phyloP scores from a whole-genome alignment of 2,797 vertebrate genomes.

The Anguilla marmorata region DNA sequence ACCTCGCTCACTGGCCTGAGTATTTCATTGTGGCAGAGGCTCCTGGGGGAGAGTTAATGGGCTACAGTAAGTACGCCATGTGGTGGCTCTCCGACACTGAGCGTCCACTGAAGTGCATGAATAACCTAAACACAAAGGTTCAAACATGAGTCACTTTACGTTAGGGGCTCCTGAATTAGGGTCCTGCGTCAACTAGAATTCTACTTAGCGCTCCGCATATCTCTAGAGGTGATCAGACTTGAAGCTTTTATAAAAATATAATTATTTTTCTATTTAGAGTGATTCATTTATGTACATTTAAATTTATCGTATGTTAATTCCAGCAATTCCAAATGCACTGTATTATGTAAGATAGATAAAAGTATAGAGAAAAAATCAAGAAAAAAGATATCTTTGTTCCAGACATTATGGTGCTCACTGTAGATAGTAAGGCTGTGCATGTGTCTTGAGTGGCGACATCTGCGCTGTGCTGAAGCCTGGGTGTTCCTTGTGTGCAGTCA shows the following conservation, averaged over 20 bases:
- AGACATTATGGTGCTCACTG: no score
- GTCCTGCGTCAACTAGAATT: neutral
- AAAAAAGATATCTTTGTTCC: no score
- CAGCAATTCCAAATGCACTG: neutral
- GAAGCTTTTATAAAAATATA: neutral
- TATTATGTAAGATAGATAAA: neutral
- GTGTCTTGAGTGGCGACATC: neutral
- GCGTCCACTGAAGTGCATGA: neutral
- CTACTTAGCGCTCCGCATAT: neutral
- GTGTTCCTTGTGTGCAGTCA: constrained; percentile 71
- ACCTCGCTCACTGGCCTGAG: constrained; percentile 96
- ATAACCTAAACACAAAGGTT: neutral
- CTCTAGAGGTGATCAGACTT: neutral
- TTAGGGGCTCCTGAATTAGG: no score
- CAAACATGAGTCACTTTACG: neutral
- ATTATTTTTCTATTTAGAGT: neutral
- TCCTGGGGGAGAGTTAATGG: constrained; percentile 93
- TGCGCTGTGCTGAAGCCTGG: neutral
- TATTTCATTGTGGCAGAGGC: constrained; percentile 96
- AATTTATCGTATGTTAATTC: neutral
- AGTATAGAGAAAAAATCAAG: no score
- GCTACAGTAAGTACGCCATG: constrained; percentile 84
- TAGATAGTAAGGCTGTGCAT: neutral
- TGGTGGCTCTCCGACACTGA: neutral
- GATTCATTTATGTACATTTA: neutral